Conservation (phyloP, 1,140 invertebrate species). For the Drosophila bipectinata region DNA sequence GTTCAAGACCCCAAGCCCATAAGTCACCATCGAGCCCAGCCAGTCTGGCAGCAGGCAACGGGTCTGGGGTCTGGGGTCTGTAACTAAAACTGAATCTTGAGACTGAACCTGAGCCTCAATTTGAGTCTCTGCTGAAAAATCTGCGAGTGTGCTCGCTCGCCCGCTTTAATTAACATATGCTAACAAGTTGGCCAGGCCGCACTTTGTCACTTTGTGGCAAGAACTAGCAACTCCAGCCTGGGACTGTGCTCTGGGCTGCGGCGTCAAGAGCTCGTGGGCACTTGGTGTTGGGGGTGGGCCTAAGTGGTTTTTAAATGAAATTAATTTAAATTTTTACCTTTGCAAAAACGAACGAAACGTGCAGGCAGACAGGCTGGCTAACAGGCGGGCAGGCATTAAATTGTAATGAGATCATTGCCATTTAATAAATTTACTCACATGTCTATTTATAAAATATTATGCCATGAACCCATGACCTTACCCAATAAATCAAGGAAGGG, state of each 20-base stretch:
- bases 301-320: conserved; percentile 82
- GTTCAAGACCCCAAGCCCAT: conserved; percentile 70
- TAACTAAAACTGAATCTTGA: not conserved
- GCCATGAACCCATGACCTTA: conserved; percentile 55
- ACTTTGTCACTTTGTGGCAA: conserved; percentile 74
- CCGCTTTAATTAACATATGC: conserved; percentile 82
- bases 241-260: conserved; percentile 18
- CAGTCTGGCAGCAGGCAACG: conserved; percentile 66
- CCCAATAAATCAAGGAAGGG: conserved; percentile 65
- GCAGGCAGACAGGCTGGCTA: conserved; percentile 20
- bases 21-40: conserved; percentile 61
- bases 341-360: conserved; percentile 36
- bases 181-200: conserved; percentile 79
- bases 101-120: conserved; percentile 6
- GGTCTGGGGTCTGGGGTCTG: conserved; percentile 13
- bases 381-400: conserved; percentile 57
- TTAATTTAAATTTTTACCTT: conserved; percentile 72
- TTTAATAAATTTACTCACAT: conserved; percentile 74
- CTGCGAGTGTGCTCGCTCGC: conserved; percentile 55
- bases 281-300: conserved; percentile 73
- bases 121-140: conserved; percentile 13
- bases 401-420: conserved; percentile 81
- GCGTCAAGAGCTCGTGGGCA: conserved; percentile 52
- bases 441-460: conserved; percentile 72
- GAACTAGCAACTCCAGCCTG: conserved; percentile 44